Base-by-base conservation (phyloP, 2,797 vertebrate species). In the Xenentodon cancila region DNA sequence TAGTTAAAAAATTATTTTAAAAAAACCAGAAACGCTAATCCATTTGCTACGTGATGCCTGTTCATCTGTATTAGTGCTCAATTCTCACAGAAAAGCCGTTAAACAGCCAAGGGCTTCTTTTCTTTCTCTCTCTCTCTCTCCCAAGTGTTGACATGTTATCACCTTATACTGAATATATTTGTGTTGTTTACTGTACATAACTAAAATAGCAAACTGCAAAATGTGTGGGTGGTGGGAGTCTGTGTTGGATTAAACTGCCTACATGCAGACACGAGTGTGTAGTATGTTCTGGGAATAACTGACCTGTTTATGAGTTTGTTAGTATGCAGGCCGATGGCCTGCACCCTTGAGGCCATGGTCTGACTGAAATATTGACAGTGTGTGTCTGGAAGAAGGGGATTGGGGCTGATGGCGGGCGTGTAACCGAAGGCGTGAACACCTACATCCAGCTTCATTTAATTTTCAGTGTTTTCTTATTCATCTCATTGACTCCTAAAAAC, bases 211-310 rank as follows among this genome's bases (percentile, higher is more conserved):
- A 45, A 37, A 42, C 59, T 9, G 6, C 43, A 49, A 3, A 19
- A 37, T 43, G 59, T 49, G 79, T 80, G 70, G 72, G 80, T 49
- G 61, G 58, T 58, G 7, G 59, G 71, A 66, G 70, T 59, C 65
- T 45, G 51, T 80, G 78, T 83, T 78, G 45, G 56, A 79, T 53
- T 72, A 70, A 64, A 81, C 62, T 74, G 40, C 75, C 74, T 67
- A 79, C 75, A 73, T 64, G 57, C 76, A 80, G 55, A 74, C 66
- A 40, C 55, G 59, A 76, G 42, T 57, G 21, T 75, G 53, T 64
- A 53, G 59, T 70, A 61, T 82, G 61, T 74, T 76, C 71, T 79
- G 64, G 83, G 68, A 88, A 84, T 68, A 80, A 74, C 73, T 80
- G 60, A 71, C 66, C 77, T 83, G 73, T 78, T 86, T 85, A 82